phyloP scores from a whole-genome alignment of 1,140 invertebrate species.

The Melanaphis sacchari region DNA sequence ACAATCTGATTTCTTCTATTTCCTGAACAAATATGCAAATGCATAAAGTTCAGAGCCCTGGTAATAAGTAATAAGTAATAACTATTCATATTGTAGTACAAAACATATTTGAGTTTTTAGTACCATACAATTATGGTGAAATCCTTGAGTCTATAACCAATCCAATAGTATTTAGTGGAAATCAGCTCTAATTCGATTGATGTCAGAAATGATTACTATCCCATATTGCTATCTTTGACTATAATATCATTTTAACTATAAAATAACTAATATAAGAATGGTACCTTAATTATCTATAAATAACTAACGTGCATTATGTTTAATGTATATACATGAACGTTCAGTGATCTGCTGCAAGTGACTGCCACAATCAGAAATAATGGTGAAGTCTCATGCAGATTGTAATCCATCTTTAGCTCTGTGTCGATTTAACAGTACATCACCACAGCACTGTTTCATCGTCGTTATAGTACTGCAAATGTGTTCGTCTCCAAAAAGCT shows the following conservation, averaged over 20 bases:
- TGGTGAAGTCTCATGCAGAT: neutral
- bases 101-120: too few species aligned
- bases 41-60: too few species aligned
- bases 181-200: neutral
- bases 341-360: neutral
- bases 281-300: neutral
- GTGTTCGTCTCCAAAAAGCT: neutral
- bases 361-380: neutral
- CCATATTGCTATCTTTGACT: neutral
- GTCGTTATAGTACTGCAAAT: neutral
- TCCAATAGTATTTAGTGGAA: too few species aligned
- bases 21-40: too few species aligned
- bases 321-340: neutral
- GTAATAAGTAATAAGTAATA: too few species aligned
- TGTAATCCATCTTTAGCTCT: neutral
- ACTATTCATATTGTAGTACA: too few species aligned
- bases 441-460: neutral
- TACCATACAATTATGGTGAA: neutral
- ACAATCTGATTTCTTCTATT: too few species aligned
- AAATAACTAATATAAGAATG: neutral
- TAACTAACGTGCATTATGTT: accelerated
- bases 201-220: neutral
- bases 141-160: neutral
- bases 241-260: neutral
- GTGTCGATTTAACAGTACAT: neutral